A percentile compares a stretch with the other conserved stretches of the same genome.
Evolutionary conservation across 1,140 invertebrate species (phyloP).

Genomic region (Ganaspis sp.): DNA sequence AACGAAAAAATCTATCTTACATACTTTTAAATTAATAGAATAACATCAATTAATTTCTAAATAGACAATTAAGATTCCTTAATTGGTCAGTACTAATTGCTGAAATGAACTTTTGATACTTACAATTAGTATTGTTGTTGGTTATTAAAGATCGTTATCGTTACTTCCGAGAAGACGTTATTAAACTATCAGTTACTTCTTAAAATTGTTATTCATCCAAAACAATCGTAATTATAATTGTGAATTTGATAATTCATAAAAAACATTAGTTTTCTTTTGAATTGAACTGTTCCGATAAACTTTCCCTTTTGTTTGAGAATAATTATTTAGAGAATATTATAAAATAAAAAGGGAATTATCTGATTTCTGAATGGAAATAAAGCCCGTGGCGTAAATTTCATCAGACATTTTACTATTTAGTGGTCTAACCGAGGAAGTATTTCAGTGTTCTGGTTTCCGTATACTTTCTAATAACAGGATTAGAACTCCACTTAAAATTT

Average conservation of each 20-base stretch:
- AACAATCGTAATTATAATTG: too few relatives aligned
- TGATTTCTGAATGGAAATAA: constrained; percentile 1
- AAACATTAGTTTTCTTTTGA: neutral
- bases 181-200: too few relatives aligned
- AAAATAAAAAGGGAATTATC: neutral
- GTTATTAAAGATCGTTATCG: too few relatives aligned
- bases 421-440: neutral
- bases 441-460: constrained; percentile 1
- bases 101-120: too few relatives aligned
- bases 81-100: too few relatives aligned
- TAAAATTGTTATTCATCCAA: too few relatives aligned
- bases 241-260: neutral
- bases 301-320: neutral
- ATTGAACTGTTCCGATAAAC: neutral
- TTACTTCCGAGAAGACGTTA: too few relatives aligned
- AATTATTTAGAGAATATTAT: neutral
- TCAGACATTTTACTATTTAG: neutral
- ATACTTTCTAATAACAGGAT: constrained; percentile 9
- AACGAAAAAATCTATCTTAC: too few relatives aligned
- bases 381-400: neutral
- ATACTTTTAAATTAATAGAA: too few relatives aligned
- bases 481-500: neutral
- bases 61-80: too few relatives aligned
- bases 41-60: too few relatives aligned
- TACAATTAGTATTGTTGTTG: too few relatives aligned